phyloP scores from a whole-genome alignment of 2,888 invertebrate genomes.

The Desoria tigrina region DNA sequence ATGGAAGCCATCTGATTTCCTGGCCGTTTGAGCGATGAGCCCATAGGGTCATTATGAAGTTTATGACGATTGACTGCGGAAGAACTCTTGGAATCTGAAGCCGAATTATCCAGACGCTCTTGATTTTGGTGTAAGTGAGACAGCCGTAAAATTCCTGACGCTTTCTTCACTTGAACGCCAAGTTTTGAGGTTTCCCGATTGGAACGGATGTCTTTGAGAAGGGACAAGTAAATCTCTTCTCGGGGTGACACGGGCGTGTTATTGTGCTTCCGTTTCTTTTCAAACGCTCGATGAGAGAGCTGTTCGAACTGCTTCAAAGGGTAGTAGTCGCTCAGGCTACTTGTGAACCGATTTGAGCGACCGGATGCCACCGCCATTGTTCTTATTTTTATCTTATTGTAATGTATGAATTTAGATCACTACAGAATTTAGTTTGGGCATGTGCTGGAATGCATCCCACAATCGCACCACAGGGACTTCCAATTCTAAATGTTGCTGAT shows the following conservation, averaged over 20 bases:
- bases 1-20: too few relatives aligned
- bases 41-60: too few relatives aligned
- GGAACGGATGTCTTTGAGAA: conserved; percentile 24
- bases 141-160: conserved; percentile 30
- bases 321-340: background rate
- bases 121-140: conserved; percentile 12
- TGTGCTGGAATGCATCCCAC: background rate
- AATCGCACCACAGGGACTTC: too few relatives aligned
- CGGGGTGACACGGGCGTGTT: conserved; percentile 15
- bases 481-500: too few relatives aligned
- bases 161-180: conserved; percentile 28
- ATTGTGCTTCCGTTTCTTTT: background rate
- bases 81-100: conserved; percentile 19
- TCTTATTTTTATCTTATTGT: background rate
- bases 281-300: conserved; percentile 17
- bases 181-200: conserved; percentile 9
- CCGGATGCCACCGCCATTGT: background rate
- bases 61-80: too few relatives aligned
- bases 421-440: background rate
- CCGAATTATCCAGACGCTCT: conserved; percentile 5
- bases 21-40: too few relatives aligned
- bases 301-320: conserved; percentile 22
- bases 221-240: conserved; percentile 32
- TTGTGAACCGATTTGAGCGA: background rate
- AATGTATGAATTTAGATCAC: too few relatives aligned